A percentile compares a stretch with the other conserved stretches of the same genome.
Conservation (phyloP, 2,888 invertebrate species). For the Microplitis deprimator region DNA sequence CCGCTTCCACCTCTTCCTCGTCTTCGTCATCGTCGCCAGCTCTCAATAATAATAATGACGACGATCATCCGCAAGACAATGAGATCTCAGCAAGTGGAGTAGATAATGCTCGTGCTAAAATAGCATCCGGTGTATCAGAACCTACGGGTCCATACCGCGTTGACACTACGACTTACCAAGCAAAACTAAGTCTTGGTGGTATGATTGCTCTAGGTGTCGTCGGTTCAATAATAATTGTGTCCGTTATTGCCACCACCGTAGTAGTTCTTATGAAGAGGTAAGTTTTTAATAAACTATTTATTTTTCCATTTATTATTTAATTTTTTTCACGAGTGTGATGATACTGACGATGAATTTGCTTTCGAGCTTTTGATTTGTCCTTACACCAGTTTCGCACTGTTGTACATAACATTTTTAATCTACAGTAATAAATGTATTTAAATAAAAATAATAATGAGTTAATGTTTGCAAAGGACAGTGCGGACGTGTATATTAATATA, state of each 20-base stretch:
- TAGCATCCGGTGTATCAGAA: slow-evolving; percentile 67
- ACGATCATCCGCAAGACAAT: slow-evolving; percentile 85
- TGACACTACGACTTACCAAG: slow-evolving; percentile 69
- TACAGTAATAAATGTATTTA: neutral
- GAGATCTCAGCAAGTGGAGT: slow-evolving; percentile 76
- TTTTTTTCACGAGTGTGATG: slow-evolving; percentile 32
- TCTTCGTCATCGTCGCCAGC: slow-evolving; percentile 52
- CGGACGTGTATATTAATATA: slow-evolving; percentile 14
- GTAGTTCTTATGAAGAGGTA: slow-evolving; percentile 91
- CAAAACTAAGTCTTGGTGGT: slow-evolving; percentile 86
- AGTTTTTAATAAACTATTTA: slow-evolving; percentile 55
- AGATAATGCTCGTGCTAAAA: slow-evolving; percentile 65
- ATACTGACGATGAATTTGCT: slow-evolving; percentile 16
- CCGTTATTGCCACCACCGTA: slow-evolving; percentile 90
- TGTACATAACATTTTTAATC: neutral
- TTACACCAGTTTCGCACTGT: neutral
- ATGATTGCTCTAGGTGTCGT: slow-evolving; percentile 92
- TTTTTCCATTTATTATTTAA: neutral
- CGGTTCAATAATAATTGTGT: slow-evolving; percentile 91
- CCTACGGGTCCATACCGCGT: slow-evolving; percentile 75
- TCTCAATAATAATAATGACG: slow-evolving; percentile 66
- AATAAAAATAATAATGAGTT: neutral
- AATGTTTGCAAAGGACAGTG: slow-evolving; percentile 23
- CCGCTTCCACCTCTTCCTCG: slow-evolving; percentile 33
- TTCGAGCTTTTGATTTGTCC: neutral